Evolutionary conservation across 2,888 invertebrate species (phyloP), one percentile per base, ranked within the genome.

Genomic region (Clunio marinus): DNA sequence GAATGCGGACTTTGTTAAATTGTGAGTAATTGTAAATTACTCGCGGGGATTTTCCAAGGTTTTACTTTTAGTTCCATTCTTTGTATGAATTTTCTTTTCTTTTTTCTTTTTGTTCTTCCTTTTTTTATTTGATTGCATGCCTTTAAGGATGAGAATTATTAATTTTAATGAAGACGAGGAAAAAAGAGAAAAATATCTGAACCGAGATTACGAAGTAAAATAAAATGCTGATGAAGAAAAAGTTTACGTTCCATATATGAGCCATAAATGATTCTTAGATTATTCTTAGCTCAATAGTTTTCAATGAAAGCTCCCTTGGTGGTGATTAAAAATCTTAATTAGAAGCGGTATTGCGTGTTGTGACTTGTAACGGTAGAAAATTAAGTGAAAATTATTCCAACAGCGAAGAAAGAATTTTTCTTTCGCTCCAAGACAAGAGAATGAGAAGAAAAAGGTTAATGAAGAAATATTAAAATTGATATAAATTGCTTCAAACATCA

Each of bases 381-480:
- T n/a, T n/a, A n/a, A n/a, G n/a, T n/a, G n/a, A n/a, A n/a, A n/a
- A n/a, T n/a, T n/a, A n/a, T n/a, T n/a, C n/a, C n/a, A n/a, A n/a
- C 57, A 27, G 7, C 5, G n/a, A 27, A 57, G 27, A 25, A 4
- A 27, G 20, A 57, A 57, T 15, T 15, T 15, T 27, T 57, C 10
- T n/a, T 20, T 27, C n/a, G n/a, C 57, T 57, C 17, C 27, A 25
- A 13, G 57, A 51, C 20, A 32, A 7, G 4, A 7, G 10, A 32
- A 32, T 7, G 10, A 4, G 4, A 7, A 7, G 32, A 32, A 10
- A 32, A 4, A 32, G 5, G 32, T 15, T 27, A 57, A 57, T 57
- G 57, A 57, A 25, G 57, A 57, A 57, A 57, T 57, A 57, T 57
- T 27, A 57, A 57, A 57, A 57, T 57, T 57, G 27, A 57, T 57